A percentile compares a stretch with the other conserved stretches of the same genome.
Conservation (phyloP, 2,888 invertebrate species). For the Serripes groenlandicus region DNA sequence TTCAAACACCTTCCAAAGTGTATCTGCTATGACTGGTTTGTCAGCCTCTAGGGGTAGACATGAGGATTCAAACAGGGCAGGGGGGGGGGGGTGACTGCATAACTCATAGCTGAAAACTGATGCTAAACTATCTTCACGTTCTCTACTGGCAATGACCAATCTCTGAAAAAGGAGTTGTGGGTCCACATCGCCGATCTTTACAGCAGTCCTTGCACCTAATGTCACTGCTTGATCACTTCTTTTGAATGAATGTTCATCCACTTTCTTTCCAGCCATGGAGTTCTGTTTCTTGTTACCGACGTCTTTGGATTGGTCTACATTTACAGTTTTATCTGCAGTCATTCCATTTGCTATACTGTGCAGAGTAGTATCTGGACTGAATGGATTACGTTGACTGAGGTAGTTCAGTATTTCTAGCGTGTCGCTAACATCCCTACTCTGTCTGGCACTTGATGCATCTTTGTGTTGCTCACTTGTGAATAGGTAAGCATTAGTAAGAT, state of each 20-base stretch:
- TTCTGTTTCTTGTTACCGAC: neutral
- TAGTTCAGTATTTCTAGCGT: slow-evolving; percentile 33
- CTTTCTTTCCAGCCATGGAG: neutral
- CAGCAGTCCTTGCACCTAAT: too few relatives aligned
- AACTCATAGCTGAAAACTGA: neutral
- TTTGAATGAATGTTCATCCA: neutral
- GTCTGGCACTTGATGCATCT: slow-evolving; percentile 36
- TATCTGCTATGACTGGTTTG: neutral
- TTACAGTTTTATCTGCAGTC: neutral
- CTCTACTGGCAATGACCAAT: neutral
- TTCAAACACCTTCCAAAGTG: neutral
- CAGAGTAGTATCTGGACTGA: neutral
- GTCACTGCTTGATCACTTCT: neutral
- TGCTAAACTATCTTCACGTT: neutral
- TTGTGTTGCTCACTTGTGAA: slow-evolving; percentile 59
- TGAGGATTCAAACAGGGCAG: neutral
- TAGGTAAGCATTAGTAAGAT: slow-evolving; percentile 30
- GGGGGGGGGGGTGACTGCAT: neutral
- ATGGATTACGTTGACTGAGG: slow-evolving; percentile 17
- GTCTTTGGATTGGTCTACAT: slow-evolving; percentile 1
- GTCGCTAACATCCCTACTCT: slow-evolving; percentile 39
- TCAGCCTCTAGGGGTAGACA: neutral
- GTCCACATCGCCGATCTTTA: neutral
- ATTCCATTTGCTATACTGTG: slow-evolving; percentile 8
- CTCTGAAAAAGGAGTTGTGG: slow-evolving; percentile 11